phyloP scores from a whole-genome alignment of 2,888 invertebrate genomes.

The Siphonodentalium dalli region DNA sequence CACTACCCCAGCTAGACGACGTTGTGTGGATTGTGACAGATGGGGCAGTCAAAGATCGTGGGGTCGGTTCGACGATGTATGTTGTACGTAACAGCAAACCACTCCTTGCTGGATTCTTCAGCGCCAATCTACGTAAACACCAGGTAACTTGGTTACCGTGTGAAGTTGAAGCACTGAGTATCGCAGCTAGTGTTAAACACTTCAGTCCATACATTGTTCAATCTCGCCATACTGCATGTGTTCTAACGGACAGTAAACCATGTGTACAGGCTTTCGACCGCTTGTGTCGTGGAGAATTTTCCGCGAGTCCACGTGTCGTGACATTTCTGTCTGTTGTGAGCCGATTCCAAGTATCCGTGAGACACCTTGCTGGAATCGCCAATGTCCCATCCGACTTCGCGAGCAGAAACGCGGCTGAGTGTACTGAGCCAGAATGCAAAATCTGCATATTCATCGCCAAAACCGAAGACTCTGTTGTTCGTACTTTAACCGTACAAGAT shows the following conservation, averaged over 20 bases:
- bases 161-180: too few relatives aligned
- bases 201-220: too few relatives aligned
- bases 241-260: constrained; percentile 24
- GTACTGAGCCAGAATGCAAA: constrained; percentile 17
- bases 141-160: too few relatives aligned
- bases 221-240: background rate
- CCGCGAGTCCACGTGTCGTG: constrained; percentile 18
- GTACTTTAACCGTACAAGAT: constrained; percentile 4
- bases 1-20: too few relatives aligned
- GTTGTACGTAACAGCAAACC: too few relatives aligned
- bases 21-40: too few relatives aligned
- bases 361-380: constrained; percentile 14
- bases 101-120: too few relatives aligned
- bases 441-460: constrained; percentile 1
- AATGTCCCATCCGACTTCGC: constrained; percentile 27
- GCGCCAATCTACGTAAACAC: too few relatives aligned
- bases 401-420: constrained; percentile 21
- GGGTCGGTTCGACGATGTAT: too few relatives aligned
- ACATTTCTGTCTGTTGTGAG: constrained; percentile 26
- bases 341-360: constrained; percentile 19
- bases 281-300: constrained; percentile 25
- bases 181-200: too few relatives aligned
- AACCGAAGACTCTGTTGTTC: constrained; percentile 23
- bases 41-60: too few relatives aligned
- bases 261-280: constrained; percentile 23